Evolutionary conservation across 2,888 invertebrate genomes (phyloP), one percentile per base, ranked within the genome.

Genomic region (Lochmaea capreae): DNA sequence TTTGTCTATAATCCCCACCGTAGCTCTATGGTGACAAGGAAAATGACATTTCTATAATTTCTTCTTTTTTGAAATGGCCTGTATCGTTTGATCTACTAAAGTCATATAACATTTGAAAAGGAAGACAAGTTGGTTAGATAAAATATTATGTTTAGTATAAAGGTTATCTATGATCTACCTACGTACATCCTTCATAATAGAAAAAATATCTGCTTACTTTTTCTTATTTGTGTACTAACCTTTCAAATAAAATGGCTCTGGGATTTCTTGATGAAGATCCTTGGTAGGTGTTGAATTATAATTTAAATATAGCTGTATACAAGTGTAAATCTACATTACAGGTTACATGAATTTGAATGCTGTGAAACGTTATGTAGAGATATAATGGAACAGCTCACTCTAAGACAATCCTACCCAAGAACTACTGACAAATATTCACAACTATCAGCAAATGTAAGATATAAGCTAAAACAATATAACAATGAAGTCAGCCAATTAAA

Each of bases 331-430:
- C 8, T 39, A 39, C 49, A 49, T 26, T 61, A 57, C 71, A 93
- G 93, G 93, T 85, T 92, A 14, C 84, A 88, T 0, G 93, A 93
- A 82, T 89, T 91, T 84, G 92, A 92, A 79, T 90, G 91, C 0
- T 93, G 93, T 80, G 91, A 92, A 80, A 90, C 90, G 74, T 83
- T 93, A 26, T 90, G 89, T 80, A 88, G 91, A 62, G 90, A 92
- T 79, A 90, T 93, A 65, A 90, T 91, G 87, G 90, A 90, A 73
- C 90, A 91, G 81, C 82, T 93, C 10, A 89, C 89, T 0, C 83
- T 88, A 69, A 87, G 93, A 66, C 90, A 91, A 77, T 87, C 87
- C 76, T 88, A 90, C 76, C 84, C 88, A 43, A 88, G 88, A 81
- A 85, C 87, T 2, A 90, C 91, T 0, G 87, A 89, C 63, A 88